Evolutionary conservation across 2,113 vertebrate genomes (phyloP).

Genomic region (Prunella himalayana): DNA sequence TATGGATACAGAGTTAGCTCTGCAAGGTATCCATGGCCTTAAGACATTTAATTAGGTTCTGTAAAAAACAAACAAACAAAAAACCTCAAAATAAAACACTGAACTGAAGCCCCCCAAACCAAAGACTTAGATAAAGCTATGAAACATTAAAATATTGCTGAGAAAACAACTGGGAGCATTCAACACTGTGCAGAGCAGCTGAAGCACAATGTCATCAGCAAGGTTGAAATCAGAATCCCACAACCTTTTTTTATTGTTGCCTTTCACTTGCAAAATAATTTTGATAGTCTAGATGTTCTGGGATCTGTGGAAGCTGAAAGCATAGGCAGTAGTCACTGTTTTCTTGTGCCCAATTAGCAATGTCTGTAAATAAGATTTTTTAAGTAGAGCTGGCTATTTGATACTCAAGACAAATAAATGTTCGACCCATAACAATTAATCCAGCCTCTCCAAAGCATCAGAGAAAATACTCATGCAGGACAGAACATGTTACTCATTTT

Average conservation of each 20-base stretch:
- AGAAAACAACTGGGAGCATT: background rate
- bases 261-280: background rate
- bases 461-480: background rate
- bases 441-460: background rate
- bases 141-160: background rate
- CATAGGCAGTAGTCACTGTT: background rate
- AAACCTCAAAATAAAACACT: conserved; percentile 39
- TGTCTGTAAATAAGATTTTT: background rate
- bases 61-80: conserved; percentile 55
- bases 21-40: conserved; percentile 52
- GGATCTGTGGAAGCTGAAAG: background rate
- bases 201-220: background rate
- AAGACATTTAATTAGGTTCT: conserved; percentile 59
- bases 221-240: background rate
- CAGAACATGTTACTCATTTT: background rate
- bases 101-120: background rate
- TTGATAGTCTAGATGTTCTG: background rate
- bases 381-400: background rate
- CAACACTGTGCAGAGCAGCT: background rate
- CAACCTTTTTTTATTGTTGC: background rate
- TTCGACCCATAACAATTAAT: background rate
- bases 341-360: background rate
- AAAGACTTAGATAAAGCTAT: background rate
- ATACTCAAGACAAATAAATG: background rate
- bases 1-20: conserved; percentile 60